phyloP scores from a whole-genome alignment of 2,113 vertebrate species.

The Neogobius melanostomus region DNA sequence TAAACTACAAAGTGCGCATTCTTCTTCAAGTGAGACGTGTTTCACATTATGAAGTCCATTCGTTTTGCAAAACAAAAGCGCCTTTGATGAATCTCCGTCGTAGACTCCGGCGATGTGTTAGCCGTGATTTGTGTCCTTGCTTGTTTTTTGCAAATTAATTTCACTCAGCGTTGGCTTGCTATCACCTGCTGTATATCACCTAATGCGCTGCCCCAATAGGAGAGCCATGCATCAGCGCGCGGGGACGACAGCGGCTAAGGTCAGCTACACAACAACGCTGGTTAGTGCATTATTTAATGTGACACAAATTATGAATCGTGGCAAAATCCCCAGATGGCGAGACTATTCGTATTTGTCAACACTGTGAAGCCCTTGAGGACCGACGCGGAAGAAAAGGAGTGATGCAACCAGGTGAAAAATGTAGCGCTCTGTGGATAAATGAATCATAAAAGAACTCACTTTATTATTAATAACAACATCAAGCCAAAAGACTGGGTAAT shows the following conservation, averaged over 20 bases:
- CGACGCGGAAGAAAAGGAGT: background rate
- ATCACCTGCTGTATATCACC: conserved; percentile 32
- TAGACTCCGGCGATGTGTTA: background rate
- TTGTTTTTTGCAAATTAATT: conserved; percentile 49
- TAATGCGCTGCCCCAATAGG: conserved; percentile 24
- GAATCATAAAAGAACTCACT: conserved; percentile 15
- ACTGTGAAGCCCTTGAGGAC: conserved; percentile 13
- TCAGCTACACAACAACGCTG: background rate
- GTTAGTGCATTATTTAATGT: background rate
- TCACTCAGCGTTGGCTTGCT: conserved; percentile 8
- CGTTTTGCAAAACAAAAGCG: conserved; percentile 1
- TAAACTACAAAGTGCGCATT: background rate
- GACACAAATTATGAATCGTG: conserved; percentile 10
- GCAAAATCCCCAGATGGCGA: conserved; percentile 7
- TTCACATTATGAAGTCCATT: conserved; percentile 15
- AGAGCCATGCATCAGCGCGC: conserved; percentile 36
- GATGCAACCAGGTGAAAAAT: conserved; percentile 10
- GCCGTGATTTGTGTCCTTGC: conserved; percentile 48
- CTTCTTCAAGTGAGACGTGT: background rate
- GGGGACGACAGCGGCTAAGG: conserved; percentile 20
- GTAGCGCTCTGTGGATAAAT: conserved; percentile 41
- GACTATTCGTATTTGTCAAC: conserved; percentile 34
- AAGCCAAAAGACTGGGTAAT: background rate
- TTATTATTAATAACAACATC: conserved; percentile 13
- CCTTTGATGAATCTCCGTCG: conserved; percentile 18